Conservation (phyloP, 2,888 invertebrate species). For the Cephus pulcher region DNA sequence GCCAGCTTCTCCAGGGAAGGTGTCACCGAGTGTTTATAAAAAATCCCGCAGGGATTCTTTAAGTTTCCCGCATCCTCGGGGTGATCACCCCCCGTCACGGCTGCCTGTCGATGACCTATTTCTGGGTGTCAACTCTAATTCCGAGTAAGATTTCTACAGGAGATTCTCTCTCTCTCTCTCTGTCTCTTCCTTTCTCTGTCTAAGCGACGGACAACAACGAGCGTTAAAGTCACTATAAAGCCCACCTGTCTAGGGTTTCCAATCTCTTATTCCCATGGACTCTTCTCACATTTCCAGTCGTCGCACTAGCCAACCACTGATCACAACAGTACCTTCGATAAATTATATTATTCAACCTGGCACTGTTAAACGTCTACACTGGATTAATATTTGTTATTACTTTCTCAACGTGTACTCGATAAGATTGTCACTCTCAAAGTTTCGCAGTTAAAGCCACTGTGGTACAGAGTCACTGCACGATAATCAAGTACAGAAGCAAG, state of each 20-base stretch:
- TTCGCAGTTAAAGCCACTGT: not conserved
- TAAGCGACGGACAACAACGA: not conserved
- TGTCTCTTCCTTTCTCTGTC: not conserved
- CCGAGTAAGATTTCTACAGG: not conserved
- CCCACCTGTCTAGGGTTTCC: not conserved
- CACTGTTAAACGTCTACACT: not conserved
- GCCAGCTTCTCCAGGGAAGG: slow-evolving; percentile 21
- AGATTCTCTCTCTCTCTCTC: not conserved
- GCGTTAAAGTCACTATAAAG: not conserved
- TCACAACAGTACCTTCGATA: not conserved
- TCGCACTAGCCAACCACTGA: not conserved
- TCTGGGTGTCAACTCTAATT: not conserved
- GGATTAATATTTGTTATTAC: not conserved
- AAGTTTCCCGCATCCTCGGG: slow-evolving; percentile 12
- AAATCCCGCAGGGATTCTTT: not conserved
- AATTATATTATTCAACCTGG: not conserved
- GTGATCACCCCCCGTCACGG: slow-evolving; percentile 19
- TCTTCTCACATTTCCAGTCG: not conserved
- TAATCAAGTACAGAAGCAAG: not conserved
- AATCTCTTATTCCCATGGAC: not conserved
- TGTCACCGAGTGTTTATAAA: not conserved
- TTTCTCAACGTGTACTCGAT: not conserved
- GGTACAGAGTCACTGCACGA: not conserved
- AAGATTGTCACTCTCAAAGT: not conserved
- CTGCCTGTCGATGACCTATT: not conserved